Base-by-base conservation (phyloP, 1,140 invertebrate species). In the Caerostris extrusa region DNA sequence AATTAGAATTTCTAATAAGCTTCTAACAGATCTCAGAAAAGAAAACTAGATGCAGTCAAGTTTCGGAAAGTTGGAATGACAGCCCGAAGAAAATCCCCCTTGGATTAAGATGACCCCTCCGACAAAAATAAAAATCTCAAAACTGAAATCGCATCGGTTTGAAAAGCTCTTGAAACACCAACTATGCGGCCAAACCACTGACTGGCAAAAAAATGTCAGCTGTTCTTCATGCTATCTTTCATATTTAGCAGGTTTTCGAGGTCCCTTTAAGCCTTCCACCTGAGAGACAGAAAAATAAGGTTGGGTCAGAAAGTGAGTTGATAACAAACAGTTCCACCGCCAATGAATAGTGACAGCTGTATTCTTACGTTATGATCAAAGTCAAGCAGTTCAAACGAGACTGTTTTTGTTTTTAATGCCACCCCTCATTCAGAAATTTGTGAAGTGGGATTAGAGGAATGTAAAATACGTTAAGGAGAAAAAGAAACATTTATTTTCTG, bases 231-330 rank as follows among this genome's bases (percentile, higher is more conserved):
- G 17, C n/a, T 55, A 19, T 8, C 56, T 69, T 64, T 53, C 90
- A 85, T 85, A 85, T 92, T 85, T 92, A 85, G 90, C 14, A 57
- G 81, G 50, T 50, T 77, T n/a, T 50, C 5, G 60, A 19, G 77
- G 81, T 53, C 14, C n/a, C 34, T 34, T 92, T 83, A 85, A 92
- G 50, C 60, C 14, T 50, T n/a, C 56, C 82, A 85, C 90, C 85
- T 90, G 67, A 81, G 56, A 90, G n/a, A 60, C 69, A 90, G 34
- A 81, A 90, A 90, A 90, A 77, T 90, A 90, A 90, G 89, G 69
- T 34, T 69, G 77, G 90, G 77, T 64, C 61, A 77, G 77, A 64
- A 83, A 64, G 61, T 56, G 17, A 19, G 77, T 58, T 64, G 77
- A 92, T 69, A 56, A 81, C 90, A 92, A 92, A 90, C 89, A 90